Conservation (phyloP, 2,113 vertebrate genomes). For the Channa argus region DNA sequence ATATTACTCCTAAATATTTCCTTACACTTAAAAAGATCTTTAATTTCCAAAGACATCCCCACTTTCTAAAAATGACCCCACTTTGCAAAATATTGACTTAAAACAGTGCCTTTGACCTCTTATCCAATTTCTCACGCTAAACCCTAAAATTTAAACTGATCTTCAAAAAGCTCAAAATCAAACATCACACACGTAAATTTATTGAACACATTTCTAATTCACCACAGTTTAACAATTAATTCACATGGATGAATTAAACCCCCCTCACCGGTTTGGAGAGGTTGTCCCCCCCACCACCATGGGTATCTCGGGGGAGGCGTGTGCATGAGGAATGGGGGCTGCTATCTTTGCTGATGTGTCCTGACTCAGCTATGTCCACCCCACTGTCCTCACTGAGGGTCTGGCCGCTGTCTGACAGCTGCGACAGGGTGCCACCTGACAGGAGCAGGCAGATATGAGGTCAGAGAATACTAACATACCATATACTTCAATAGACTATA, state of each 20-base stretch:
- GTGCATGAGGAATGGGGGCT: slow-evolving; percentile 82
- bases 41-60: background rate
- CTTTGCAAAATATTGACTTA: no score
- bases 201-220: background rate
- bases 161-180: slow-evolving; percentile 44
- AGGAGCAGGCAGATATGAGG: slow-evolving; percentile 44
- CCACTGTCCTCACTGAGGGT: slow-evolving; percentile 98
- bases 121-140: no score
- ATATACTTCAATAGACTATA: background rate
- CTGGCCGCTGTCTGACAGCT: slow-evolving; percentile 96
- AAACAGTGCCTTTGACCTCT: no score
- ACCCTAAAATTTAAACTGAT: slow-evolving; percentile 9
- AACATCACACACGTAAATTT: background rate
- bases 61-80: no score
- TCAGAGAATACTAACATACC: background rate
- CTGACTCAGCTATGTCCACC: slow-evolving; percentile 92
- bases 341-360: slow-evolving; percentile 87
- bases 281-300: slow-evolving; percentile 72
- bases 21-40: background rate
- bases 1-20: background rate
- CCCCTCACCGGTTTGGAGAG: slow-evolving; percentile 90
- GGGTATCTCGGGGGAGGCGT: slow-evolving; percentile 80
- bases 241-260: background rate
- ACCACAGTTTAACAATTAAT: slow-evolving; percentile 1
- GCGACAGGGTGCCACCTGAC: slow-evolving; percentile 91